Evolutionary conservation across 2,113 vertebrate species (phyloP).

Genomic region (Sebastes schlegelii): DNA sequence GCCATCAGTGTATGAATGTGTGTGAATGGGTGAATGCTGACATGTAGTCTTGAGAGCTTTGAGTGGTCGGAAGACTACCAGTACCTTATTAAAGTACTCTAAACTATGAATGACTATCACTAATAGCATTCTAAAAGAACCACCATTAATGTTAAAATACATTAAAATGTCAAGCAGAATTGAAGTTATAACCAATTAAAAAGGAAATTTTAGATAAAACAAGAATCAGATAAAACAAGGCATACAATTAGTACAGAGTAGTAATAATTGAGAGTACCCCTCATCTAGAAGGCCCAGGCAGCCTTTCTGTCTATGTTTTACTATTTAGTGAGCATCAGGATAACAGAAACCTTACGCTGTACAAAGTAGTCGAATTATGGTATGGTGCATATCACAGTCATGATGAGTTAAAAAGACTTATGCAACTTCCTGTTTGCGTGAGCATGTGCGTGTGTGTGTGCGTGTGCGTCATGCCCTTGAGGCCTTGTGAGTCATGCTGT

Average conservation of each 20-base stretch:
- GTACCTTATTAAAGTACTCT: no score
- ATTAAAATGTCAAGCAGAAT: background rate
- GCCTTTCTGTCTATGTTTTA: background rate
- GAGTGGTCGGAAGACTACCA: no score
- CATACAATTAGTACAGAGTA: background rate
- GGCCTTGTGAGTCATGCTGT: constrained; percentile 42
- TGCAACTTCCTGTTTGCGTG: constrained; percentile 21
- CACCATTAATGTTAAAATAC: background rate
- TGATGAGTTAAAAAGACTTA: background rate
- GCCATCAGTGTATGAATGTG: no score
- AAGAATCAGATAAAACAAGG: background rate
- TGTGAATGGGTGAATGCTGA: no score
- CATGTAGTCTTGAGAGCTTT: no score
- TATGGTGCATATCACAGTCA: background rate
- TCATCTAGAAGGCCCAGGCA: background rate
- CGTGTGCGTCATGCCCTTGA: constrained; percentile 17
- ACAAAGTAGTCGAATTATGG: background rate
- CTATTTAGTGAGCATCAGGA: background rate
- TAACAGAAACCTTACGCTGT: background rate
- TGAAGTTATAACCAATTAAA: background rate
- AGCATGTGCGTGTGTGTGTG: background rate
- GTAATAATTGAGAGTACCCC: background rate
- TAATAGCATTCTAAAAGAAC: background rate
- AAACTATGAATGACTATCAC: background rate
- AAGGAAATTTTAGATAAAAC: background rate